Evolutionary conservation across 2,113 vertebrate genomes (phyloP).

Genomic region (Petromus typicus): DNA sequence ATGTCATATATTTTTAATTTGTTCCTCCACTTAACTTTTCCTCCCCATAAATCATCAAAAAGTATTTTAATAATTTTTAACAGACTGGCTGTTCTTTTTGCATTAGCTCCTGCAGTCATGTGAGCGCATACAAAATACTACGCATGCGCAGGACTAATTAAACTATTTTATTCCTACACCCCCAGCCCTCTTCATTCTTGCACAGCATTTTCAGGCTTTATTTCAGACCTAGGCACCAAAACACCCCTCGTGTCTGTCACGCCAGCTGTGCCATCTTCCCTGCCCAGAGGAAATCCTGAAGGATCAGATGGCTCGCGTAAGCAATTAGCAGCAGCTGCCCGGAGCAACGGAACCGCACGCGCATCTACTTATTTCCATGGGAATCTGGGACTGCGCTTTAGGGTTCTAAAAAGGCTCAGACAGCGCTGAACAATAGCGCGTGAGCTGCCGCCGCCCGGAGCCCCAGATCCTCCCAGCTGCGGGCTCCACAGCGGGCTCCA

Average conservation of each 20-base stretch:
- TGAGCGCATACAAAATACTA: neutral
- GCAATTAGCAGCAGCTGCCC: neutral
- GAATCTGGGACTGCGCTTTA: neutral
- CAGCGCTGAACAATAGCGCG: neutral
- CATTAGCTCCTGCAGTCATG: neutral
- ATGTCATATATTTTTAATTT: neutral
- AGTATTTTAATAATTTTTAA: neutral
- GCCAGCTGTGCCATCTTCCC: neutral
- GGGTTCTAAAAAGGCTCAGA: neutral
- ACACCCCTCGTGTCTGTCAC: neutral
- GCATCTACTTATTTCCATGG: conserved; percentile 7
- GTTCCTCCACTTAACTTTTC: neutral
- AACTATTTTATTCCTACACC: neutral
- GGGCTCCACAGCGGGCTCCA: neutral
- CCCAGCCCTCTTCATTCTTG: neutral
- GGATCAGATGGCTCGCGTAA: neutral
- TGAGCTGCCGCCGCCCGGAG: neutral
- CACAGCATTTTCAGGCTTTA: neutral
- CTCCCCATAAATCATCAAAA: neutral
- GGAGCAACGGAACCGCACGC: neutral
- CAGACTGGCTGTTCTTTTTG: neutral
- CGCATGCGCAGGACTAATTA: neutral
- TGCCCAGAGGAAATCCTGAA: conserved; percentile 18
- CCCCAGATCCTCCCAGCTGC: neutral
- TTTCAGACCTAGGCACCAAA: neutral